Conservation (phyloP, 2,797 vertebrate species). For the Acanthornis magna region DNA sequence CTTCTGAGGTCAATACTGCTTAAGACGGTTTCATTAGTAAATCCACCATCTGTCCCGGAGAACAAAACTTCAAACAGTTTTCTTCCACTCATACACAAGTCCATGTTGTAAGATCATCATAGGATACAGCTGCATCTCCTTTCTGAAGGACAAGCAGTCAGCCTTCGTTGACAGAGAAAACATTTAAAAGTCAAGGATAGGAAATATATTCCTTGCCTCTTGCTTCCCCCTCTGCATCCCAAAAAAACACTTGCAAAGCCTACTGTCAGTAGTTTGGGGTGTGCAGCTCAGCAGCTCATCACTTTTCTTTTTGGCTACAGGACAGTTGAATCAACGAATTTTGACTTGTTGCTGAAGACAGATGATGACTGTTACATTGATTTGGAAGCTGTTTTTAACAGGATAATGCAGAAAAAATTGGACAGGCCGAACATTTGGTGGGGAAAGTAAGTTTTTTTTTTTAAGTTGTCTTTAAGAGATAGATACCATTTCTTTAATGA, state of each 20-base stretch:
- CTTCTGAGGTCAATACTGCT: not conserved
- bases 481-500: not conserved
- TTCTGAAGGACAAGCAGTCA: not conserved
- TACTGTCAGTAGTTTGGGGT: not conserved
- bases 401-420: conserved; percentile 83
- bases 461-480: not conserved
- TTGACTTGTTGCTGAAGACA: conserved; percentile 91
- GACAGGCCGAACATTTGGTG: conserved; percentile 90
- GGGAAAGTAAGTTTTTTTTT: conserved; percentile 89
- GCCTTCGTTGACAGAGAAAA: not conserved
- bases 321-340: conserved; percentile 87
- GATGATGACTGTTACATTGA: conserved; percentile 98
- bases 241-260: not conserved
- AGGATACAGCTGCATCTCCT: not conserved
- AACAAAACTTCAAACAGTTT: not conserved
- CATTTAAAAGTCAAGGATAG: not conserved
- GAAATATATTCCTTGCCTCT: not conserved
- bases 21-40: not conserved
- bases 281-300: not conserved
- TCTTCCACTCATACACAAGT: not conserved
- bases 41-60: not conserved
- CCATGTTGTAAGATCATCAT: not conserved
- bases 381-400: conserved; percentile 87
- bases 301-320: conserved; percentile 68
- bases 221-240: not conserved